phyloP scores from a whole-genome alignment of 2,113 vertebrate genomes.

The Sebastes fasciatus region DNA sequence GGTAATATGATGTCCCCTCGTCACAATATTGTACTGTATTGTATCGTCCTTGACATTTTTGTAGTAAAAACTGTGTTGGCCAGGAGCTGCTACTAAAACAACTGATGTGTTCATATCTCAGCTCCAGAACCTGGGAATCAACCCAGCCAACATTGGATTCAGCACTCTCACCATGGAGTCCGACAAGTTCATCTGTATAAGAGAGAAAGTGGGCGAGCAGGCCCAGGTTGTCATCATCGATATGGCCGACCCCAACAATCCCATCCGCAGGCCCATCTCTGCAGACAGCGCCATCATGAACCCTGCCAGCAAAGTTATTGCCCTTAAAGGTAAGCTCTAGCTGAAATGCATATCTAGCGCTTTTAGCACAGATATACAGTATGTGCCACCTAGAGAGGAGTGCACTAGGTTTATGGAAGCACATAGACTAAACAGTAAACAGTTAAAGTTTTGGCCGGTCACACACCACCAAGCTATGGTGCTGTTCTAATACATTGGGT shows the following conservation, averaged over 20 bases:
- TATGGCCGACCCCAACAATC: constrained; percentile 97
- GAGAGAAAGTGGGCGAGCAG: constrained; percentile 98
- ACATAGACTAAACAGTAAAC: constrained; percentile 25
- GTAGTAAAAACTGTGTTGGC: neutral
- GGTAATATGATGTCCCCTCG: neutral
- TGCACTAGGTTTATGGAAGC: constrained; percentile 16
- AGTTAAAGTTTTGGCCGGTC: constrained; percentile 22
- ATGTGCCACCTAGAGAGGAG: constrained; percentile 23
- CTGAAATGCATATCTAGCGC: constrained; percentile 5
- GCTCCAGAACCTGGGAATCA: constrained; percentile 99
- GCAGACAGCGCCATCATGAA: constrained; percentile 99
- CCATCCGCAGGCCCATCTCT: constrained; percentile 97
- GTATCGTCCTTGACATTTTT: neutral
- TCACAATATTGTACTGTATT: neutral
- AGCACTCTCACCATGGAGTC: constrained; percentile 99
- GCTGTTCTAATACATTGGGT: constrained; percentile 44
- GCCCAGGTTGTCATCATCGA: constrained; percentile 99
- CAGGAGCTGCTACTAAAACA: neutral
- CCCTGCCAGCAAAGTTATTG: constrained; percentile 99
- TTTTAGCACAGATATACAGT: constrained; percentile 10
- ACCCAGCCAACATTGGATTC: constrained; percentile 99
- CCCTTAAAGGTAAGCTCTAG: constrained; percentile 93
- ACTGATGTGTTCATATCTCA: constrained; percentile 61
- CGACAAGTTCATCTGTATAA: constrained; percentile 99
- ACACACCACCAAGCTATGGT: constrained; percentile 31